Base-by-base conservation (phyloP, 1,140 invertebrate genomes). In the Drosophila triauraria region DNA sequence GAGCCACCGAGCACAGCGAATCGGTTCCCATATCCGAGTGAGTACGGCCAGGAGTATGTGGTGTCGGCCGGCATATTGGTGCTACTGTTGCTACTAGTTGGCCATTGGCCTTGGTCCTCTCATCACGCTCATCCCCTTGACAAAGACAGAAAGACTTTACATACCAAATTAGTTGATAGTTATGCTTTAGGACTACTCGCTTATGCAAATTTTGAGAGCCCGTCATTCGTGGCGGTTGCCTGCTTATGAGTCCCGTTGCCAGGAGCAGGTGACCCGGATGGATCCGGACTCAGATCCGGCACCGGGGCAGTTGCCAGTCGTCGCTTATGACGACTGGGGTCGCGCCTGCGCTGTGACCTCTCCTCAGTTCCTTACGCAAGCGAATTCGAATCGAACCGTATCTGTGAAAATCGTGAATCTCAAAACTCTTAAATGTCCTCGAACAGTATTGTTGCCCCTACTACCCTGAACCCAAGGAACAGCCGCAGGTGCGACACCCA, bases 131-230 rank as follows among this genome's bases (percentile, higher is more conserved):
- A 63, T 74, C 54, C 78, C 68, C 78, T 80, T 70, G 82, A 80
- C 70, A 91, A 83, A 67, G 78, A 90, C 86, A 91, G 68, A 77
- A 90, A 90, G 85, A 91, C 81, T 91, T 91, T 91, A 75, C 81
- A 76, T 88, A 91, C 81, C 84, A 85, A 91, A 91, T 88, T 88
- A 85, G 88, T 88, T 84, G 76, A 84, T 91, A 88, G 79, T 82
- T 82, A 82, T 91, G 82, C 78, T 91, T 88, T 91, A 85, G 81
- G 80, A 72, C 80, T 53, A 72, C 77, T 60, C 42, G 51, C 50
- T 77, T 77, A 84, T 65, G 72, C 80, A 90, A 82, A 77, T 85
- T 67, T 70, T 77, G 60, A 88, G 84, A 80, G 81, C 61, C 78
- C 53, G 59, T 63, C 58, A 44, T 46, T 54, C 40, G 57, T 12